These are phyloP conservation scores for Plebejus anna DNA, from an alignment of 2,888 invertebrate genomes.

Conservation along the genomic window DNA sequence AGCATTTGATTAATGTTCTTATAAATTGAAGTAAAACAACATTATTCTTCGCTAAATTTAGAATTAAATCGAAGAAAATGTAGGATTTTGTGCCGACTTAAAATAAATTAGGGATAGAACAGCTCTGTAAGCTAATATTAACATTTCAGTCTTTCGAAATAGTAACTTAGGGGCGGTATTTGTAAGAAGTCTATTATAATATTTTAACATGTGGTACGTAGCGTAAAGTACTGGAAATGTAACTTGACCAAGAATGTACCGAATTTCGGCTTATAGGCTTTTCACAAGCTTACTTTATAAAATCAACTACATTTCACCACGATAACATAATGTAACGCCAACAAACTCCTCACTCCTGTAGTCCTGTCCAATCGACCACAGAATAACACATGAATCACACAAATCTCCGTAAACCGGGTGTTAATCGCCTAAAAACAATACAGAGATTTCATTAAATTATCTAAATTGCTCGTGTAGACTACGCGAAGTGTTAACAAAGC, in stretches of 20 bases:
- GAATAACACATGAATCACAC: not conserved
- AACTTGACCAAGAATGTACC: too few species aligned
- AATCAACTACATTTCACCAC: too few species aligned
- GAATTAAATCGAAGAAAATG: not conserved
- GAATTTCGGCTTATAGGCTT: too few species aligned
- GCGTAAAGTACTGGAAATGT: too few species aligned
- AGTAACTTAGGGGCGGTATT: not conserved
- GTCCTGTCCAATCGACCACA: not conserved
- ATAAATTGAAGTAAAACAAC: slow-evolving; percentile 15
- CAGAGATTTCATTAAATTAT: slow-evolving; percentile 28
- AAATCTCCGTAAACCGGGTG: not conserved
- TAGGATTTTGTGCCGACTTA: not conserved
- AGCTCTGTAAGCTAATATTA: not conserved
- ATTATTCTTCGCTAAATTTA: slow-evolving; percentile 11
- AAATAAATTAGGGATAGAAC: not conserved
- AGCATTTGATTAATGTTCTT: slow-evolving; percentile 37
- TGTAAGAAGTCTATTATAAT: not conserved
- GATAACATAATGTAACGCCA: not conserved
- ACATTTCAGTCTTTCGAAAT: not conserved
- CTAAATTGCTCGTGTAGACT: slow-evolving; percentile 24
- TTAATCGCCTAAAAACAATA: slow-evolving; percentile 21
- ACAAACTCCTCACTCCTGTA: not conserved
- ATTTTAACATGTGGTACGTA: too few species aligned
- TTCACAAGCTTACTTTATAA: too few species aligned
- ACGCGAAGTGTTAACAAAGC: slow-evolving; percentile 17